These are phyloP conservation scores for Podarcis muralis DNA, from an alignment of 2,113 vertebrate species.

Conservation along the genomic window DNA sequence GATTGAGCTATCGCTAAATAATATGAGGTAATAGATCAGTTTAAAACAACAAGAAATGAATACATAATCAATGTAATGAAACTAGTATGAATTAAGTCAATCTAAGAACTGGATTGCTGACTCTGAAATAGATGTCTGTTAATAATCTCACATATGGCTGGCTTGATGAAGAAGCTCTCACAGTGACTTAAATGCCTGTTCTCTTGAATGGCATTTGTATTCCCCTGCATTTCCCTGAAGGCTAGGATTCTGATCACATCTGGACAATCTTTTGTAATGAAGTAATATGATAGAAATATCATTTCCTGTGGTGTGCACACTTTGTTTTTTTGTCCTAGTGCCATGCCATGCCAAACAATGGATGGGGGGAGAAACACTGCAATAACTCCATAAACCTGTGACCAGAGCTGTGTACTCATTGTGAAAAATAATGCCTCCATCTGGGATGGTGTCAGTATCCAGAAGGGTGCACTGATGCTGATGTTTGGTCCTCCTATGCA, in stretches of 20 bases:
- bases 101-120: constrained; percentile 14
- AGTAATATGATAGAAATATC: background rate
- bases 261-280: background rate
- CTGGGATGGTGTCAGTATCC: background rate
- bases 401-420: background rate
- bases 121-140: background rate
- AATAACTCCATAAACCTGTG: background rate
- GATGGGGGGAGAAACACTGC: background rate
- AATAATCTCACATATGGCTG: constrained; percentile 10
- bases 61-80: background rate
- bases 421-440: background rate
- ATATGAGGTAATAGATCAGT: background rate
- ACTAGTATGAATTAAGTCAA: constrained; percentile 13
- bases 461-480: background rate
- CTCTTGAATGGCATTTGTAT: background rate
- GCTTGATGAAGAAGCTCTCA: background rate
- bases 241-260: background rate
- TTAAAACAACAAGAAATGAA: constrained; percentile 16
- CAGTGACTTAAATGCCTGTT: background rate
- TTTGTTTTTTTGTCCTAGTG: background rate
- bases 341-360: background rate
- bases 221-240: background rate
- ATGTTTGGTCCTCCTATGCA: background rate
- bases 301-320: background rate
- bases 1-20: constrained; percentile 19